phyloP scores from a whole-genome alignment of 2,797 vertebrate genomes.

The Chanos chanos region DNA sequence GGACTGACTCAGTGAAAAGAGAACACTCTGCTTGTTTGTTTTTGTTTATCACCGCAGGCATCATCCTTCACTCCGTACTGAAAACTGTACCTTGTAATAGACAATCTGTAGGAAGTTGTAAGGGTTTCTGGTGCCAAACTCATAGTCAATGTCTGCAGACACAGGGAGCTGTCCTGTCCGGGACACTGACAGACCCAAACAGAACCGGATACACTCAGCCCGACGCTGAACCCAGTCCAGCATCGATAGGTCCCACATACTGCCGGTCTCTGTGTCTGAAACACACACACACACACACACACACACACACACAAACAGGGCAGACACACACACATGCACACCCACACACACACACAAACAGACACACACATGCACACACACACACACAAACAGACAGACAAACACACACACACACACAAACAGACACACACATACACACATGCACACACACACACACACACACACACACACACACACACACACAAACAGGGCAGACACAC shows the following conservation, averaged over 20 bases:
- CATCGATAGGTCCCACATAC: slow-evolving; percentile 66
- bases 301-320: background rate
- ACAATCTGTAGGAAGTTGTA: slow-evolving; percentile 96
- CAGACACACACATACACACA: no score
- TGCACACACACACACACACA: background rate
- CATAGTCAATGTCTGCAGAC: slow-evolving; percentile 74
- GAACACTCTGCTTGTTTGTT: no score
- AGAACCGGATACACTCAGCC: slow-evolving; percentile 85
- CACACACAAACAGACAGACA: background rate
- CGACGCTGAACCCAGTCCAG: slow-evolving; percentile 77
- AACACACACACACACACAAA: background rate
- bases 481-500: background rate
- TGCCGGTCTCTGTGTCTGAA: slow-evolving; percentile 60
- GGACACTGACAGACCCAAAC: slow-evolving; percentile 65
- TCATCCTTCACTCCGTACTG: no score
- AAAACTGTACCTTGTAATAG: slow-evolving; percentile 83
- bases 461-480: background rate
- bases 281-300: background rate
- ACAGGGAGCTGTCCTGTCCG: slow-evolving; percentile 76
- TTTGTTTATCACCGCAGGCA: no score
- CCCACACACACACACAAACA: no score
- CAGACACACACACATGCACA: background rate
- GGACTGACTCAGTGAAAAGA: no score
- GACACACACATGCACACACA: background rate
- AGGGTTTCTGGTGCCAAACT: slow-evolving; percentile 82